Evolutionary conservation across 2,113 vertebrate species (phyloP).

Genomic region (Eonycteris spelaea): DNA sequence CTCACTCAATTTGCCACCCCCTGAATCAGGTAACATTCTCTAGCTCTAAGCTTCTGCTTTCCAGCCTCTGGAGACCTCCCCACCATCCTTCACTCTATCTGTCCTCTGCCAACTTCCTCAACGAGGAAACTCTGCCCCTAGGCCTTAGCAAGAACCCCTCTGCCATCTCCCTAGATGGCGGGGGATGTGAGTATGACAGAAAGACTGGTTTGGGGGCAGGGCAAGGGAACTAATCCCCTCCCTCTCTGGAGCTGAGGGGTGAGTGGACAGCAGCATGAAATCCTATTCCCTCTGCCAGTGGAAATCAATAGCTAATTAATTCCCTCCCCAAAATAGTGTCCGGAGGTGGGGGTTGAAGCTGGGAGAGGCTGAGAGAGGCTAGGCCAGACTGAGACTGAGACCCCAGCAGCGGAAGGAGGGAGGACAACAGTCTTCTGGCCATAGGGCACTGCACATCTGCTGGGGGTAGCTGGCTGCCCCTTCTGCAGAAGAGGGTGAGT

Average conservation of each 20-base stretch:
- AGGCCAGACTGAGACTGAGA: background rate
- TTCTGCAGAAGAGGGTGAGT: background rate
- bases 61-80: background rate
- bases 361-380: background rate
- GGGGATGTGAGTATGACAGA: background rate
- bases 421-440: background rate
- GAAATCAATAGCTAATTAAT: slow-evolving; percentile 77
- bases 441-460: background rate
- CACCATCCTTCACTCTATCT: background rate
- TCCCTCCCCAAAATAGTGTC: slow-evolving; percentile 73
- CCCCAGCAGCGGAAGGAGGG: background rate
- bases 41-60: background rate
- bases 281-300: slow-evolving; percentile 43
- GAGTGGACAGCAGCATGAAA: slow-evolving; percentile 31
- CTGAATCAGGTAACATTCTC: background rate
- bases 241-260: background rate
- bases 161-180: background rate
- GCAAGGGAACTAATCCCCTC: background rate
- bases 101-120: background rate
- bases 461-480: background rate
- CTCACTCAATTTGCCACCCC: background rate
- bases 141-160: background rate
- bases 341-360: background rate
- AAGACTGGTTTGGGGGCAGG: background rate
- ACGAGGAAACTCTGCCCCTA: background rate